Conservation (phyloP, 2,113 vertebrate genomes). For the rat (Rattus norvegicus) region GRCr8 NC_086019.1:224436501-224437000, state of each 20-base stretch:
- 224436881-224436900: constrained; percentile 98
- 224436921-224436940: constrained; percentile 83
- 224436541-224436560: neutral
- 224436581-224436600: neutral
- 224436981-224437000: neutral
- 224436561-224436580: neutral
- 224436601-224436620: neutral
- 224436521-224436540: neutral
- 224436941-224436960: constrained; percentile 21
- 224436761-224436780: constrained; percentile 86
- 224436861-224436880: constrained; percentile 94
- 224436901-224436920: constrained; percentile 99
- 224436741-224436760: neutral
- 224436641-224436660: neutral
- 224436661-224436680: too few species aligned
- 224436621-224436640: neutral
- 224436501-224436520: neutral
- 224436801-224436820: constrained; percentile 90
- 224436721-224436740: neutral
- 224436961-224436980: neutral
- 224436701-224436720: neutral
- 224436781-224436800: constrained; percentile 94
- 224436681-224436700: neutral
- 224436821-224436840: constrained; percentile 92
- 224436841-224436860: constrained; percentile 88